Evolutionary conservation across 2,113 vertebrate genomes (phyloP), one percentile per base, ranked within the genome.

Genomic region (Clarias gariepinus): DNA sequence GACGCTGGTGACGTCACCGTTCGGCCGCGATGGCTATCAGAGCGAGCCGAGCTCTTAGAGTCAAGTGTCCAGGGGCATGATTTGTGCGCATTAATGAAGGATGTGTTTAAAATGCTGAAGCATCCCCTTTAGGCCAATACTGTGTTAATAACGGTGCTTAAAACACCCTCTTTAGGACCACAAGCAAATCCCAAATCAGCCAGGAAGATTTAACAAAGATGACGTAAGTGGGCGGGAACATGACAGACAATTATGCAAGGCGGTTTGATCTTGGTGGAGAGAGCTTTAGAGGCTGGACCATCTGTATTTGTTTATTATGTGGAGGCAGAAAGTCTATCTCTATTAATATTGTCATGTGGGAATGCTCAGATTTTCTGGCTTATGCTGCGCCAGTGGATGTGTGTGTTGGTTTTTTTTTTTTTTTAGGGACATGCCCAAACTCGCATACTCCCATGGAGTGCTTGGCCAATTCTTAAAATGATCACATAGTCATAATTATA

Each of bases 401-500:
- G 76, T 80, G 91, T 83, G 80, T 84, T 78, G 85, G 85, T 60
- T 68, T 88, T 80, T 91, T 84, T 81, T 84, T 80, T 85, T 87
- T 57, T 68, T 88, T 58, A 82, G 69, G 53, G 52, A 74, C 83
- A 58, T 47, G 79, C 87, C 76, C 86, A 30, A 89, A 25, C 82
- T 90, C 84, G 47, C 30, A 36, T 61, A 71, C 87, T 92, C 84
- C 85, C 81, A 81, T 86, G 78, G 11, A 23, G 19, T 57, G 64
- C 90, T 83, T 87, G 80, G 88, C 85, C 36, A 60, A 81, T 85
- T 60, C 82, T 61, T 52, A 90, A 89, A 91, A 92, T 90, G 88
- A 93, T 91, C 89, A 90, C 91, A 86, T 90, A 41, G 47, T 41
- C 25, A 57, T 92, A 93, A 92, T 89, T 91, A 92, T 94, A 11